phyloP scores from a whole-genome alignment of 2,888 invertebrate species.

The Dascillus cervinus region DNA sequence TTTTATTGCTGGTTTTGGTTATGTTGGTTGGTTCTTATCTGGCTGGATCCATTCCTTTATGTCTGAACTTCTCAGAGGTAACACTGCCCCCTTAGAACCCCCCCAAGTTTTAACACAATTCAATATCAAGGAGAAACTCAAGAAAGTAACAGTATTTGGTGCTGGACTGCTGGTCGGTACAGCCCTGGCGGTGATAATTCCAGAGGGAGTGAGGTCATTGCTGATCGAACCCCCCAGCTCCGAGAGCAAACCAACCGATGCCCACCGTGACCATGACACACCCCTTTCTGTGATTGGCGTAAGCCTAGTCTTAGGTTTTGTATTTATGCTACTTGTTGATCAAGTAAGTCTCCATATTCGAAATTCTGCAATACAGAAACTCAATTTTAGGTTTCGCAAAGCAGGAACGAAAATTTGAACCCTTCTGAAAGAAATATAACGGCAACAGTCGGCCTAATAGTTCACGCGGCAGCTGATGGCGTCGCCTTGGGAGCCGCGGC shows the following conservation, averaged over 20 bases:
- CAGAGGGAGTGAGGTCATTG: conserved; percentile 90
- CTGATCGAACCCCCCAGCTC: conserved; percentile 33
- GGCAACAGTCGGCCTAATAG: conserved; percentile 93
- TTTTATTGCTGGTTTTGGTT: conserved; percentile 76
- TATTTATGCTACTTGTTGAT: conserved; percentile 96
- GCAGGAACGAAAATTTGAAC: conserved; percentile 51
- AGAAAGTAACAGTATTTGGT: conserved; percentile 89
- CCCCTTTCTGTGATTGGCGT: conserved; percentile 82
- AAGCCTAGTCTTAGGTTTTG: conserved; percentile 88
- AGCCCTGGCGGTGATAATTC: conserved; percentile 94
- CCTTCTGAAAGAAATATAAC: conserved; percentile 72
- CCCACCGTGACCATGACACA: conserved; percentile 44
- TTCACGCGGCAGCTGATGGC: conserved; percentile 98
- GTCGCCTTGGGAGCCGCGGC: conserved; percentile 97
- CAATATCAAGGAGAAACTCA: conserved; percentile 92
- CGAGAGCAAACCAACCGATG: conserved; percentile 19
- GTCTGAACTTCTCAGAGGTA: conserved; percentile 93
- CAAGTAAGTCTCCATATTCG: conserved; percentile 46
- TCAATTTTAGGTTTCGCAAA: conserved; percentile 46
- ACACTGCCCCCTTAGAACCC: conserved; percentile 23
- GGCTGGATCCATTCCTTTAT: conserved; percentile 90
- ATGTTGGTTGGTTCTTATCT: conserved; percentile 96
- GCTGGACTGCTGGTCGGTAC: conserved; percentile 97
- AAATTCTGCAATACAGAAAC: not conserved
- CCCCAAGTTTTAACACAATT: conserved; percentile 30